Conservation (phyloP, 2,797 vertebrate genomes). For the Malacoctenus gilli region DNA sequence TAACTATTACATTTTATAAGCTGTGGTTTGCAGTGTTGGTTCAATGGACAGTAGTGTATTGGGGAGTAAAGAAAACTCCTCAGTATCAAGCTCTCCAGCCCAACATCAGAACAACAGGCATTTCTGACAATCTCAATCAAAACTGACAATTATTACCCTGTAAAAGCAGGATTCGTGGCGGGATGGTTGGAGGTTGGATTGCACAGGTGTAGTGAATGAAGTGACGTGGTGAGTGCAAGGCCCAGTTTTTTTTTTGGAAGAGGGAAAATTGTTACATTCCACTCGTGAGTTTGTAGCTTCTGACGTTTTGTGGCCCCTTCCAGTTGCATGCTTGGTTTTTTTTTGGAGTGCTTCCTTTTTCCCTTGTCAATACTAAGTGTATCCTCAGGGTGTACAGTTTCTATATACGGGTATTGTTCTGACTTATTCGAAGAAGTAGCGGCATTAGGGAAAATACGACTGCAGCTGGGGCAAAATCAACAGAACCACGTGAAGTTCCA, state of each 20-base stretch:
- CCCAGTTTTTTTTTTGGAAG: background rate
- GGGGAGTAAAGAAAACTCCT: too few species aligned
- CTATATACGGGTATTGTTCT: slow-evolving; percentile 85
- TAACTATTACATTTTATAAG: too few species aligned
- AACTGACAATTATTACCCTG: too few species aligned
- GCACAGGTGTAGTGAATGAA: too few species aligned
- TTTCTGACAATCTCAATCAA: too few species aligned
- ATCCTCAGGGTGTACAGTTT: slow-evolving; percentile 85
- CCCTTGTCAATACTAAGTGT: slow-evolving; percentile 57
- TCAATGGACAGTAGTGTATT: too few species aligned
- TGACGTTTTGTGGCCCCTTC: slow-evolving; percentile 1
- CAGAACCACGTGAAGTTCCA: slow-evolving; percentile 39
- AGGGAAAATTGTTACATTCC: slow-evolving; percentile 37
- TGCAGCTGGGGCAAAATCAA: slow-evolving; percentile 58
- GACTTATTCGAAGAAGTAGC: slow-evolving; percentile 64
- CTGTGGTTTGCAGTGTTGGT: too few species aligned
- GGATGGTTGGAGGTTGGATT: too few species aligned
- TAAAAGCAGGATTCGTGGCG: too few species aligned
- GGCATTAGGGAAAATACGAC: slow-evolving; percentile 37
- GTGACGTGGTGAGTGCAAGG: too few species aligned
- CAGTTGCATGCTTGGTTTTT: slow-evolving; percentile 27
- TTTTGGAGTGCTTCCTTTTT: slow-evolving; percentile 59
- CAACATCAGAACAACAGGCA: too few species aligned
- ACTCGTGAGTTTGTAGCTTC: slow-evolving; percentile 8
- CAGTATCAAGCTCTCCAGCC: too few species aligned